phyloP scores from a whole-genome alignment of 1,140 invertebrate species.

The Formica selysi region DNA sequence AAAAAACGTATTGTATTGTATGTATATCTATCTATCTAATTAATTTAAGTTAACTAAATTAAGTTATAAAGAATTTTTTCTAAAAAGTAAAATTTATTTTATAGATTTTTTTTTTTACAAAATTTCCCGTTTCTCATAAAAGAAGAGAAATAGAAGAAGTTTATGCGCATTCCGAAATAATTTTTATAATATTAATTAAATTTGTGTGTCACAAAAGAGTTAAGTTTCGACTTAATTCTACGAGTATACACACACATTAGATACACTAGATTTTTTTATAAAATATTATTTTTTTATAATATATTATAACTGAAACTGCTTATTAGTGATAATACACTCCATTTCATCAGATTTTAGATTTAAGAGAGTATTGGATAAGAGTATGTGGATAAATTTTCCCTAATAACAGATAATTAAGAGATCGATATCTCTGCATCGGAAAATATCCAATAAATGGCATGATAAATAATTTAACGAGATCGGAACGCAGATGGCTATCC shows the following conservation, averaged over 20 bases:
- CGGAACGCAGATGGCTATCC: not conserved
- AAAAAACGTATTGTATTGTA: not conserved
- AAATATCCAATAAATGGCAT: conserved; percentile 11
- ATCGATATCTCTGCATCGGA: not conserved
- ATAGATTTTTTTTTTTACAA: not conserved
- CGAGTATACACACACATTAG: not conserved
- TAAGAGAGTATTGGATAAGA: not conserved
- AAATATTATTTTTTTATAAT: not conserved
- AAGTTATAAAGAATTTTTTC: not conserved
- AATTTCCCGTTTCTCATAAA: not conserved
- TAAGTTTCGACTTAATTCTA: not conserved
- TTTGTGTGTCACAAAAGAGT: not conserved
- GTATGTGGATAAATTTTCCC: not conserved
- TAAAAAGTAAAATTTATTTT: not conserved
- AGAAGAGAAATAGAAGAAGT: no score
- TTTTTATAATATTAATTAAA: conserved; percentile 8
- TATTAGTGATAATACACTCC: no score
- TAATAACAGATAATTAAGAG: not conserved
- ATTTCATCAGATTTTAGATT: not conserved
- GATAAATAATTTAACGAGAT: conserved; percentile 37
- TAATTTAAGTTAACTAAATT: no score
- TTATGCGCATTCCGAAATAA: no score
- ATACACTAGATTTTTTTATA: not conserved
- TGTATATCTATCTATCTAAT: no score
- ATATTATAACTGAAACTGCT: not conserved